phyloP scores from a whole-genome alignment of 2,888 invertebrate genomes.

The Scotopteryx bipunctaria region DNA sequence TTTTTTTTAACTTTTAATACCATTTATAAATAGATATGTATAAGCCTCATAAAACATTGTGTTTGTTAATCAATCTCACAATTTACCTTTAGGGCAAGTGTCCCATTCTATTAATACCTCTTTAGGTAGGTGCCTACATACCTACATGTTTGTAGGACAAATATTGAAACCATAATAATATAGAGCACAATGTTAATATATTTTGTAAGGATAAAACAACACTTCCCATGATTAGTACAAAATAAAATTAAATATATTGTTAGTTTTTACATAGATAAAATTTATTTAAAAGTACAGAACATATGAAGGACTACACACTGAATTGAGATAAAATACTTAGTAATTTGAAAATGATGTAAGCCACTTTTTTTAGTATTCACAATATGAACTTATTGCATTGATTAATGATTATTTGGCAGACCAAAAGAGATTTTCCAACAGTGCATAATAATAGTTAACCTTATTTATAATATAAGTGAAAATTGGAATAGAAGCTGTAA shows the following conservation, averaged over 20 bases:
- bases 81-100: neutral
- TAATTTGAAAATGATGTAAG: conserved; percentile 81
- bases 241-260: conserved; percentile 84
- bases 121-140: no score
- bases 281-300: conserved; percentile 83
- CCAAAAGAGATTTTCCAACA: conserved; percentile 84
- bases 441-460: conserved; percentile 78
- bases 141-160: conserved; percentile 42
- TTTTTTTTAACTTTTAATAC: no score
- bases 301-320: conserved; percentile 83
- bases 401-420: conserved; percentile 80
- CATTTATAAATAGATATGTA: no score
- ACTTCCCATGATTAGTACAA: conserved; percentile 84
- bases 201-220: conserved; percentile 84
- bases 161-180: conserved; percentile 78
- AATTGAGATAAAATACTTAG: conserved; percentile 82
- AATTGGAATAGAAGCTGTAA: conserved; percentile 83
- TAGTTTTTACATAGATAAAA: conserved; percentile 83
- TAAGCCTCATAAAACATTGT: neutral
- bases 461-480: conserved; percentile 76
- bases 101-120: neutral
- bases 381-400: conserved; percentile 81
- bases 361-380: conserved; percentile 82
- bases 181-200: conserved; percentile 84
- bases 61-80: neutral